A percentile compares a stretch with the other conserved stretches of the same genome.
These are phyloP conservation scores for Tenthredo amoena DNA, from an alignment of 2,888 invertebrate genomes.

Conservation along the genomic window DNA sequence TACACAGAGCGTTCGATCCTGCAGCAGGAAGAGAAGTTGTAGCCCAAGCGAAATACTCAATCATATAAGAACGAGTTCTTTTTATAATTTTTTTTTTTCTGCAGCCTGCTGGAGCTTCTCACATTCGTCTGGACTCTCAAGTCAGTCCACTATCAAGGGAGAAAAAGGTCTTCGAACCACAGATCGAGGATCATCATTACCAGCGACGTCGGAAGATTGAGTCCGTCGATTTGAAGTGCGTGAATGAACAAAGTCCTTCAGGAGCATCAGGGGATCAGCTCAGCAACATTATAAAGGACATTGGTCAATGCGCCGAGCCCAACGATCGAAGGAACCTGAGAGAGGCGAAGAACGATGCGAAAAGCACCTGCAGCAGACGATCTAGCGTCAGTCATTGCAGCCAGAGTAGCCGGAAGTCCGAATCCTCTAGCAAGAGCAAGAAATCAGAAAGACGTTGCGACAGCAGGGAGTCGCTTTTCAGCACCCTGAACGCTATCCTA, in stretches of 20 bases:
- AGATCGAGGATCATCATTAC: neutral
- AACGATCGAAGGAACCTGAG: neutral
- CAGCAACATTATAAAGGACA: neutral
- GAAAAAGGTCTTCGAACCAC: neutral
- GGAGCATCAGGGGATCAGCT: conserved; percentile 25
- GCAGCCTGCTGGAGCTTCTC: neutral
- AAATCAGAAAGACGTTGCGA: conserved; percentile 2
- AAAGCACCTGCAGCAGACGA: conserved; percentile 27
- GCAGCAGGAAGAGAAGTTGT: neutral
- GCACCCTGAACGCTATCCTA: conserved; percentile 38
- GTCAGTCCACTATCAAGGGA: neutral
- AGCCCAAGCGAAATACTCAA: neutral
- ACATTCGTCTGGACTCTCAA: neutral
- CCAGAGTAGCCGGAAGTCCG: conserved; percentile 1
- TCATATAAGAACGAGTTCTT: neutral
- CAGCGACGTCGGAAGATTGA: neutral
- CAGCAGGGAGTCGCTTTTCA: conserved; percentile 43
- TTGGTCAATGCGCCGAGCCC: neutral
- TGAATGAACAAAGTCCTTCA: neutral
- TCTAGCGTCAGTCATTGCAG: conserved; percentile 24
- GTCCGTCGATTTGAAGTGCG: neutral
- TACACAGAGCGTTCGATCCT: neutral
- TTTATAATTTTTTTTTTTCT: neutral
- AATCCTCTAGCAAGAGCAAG: neutral
- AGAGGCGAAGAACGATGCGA: conserved; percentile 36